Conservation (phyloP, 30 jellyfish, hydroid and myxozoan species). For the Sanderia malayensis region DNA sequence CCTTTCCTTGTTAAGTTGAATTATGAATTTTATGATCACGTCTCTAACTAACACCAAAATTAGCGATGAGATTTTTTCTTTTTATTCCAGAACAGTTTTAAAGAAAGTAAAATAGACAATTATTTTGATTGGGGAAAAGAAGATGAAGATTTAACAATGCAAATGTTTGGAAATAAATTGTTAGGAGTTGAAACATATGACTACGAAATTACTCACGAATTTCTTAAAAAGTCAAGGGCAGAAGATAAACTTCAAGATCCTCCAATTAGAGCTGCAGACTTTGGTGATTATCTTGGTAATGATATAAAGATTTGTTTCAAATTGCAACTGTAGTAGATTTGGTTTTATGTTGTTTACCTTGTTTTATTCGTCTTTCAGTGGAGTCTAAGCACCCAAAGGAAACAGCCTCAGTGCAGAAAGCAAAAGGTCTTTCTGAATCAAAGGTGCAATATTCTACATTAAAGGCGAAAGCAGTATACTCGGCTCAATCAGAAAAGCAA, state of each 20-base stretch:
- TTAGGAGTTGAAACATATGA: background rate
- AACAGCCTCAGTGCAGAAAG: too few relatives aligned
- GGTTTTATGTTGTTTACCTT: background rate
- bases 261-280: too few relatives aligned
- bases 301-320: too few relatives aligned
- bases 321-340: background rate
- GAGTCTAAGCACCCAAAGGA: too few relatives aligned
- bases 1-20: too few relatives aligned
- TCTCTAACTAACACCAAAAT: too few relatives aligned
- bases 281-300: too few relatives aligned
- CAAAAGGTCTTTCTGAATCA: too few relatives aligned
- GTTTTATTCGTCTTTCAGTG: too few relatives aligned
- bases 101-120: background rate
- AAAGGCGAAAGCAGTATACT: background rate
- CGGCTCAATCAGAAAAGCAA: background rate
- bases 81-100: too few relatives aligned
- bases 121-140: background rate
- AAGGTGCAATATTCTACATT: background rate
- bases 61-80: too few relatives aligned
- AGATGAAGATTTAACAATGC: background rate
- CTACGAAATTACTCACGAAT: background rate
- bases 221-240: background rate
- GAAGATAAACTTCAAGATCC: background rate
- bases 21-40: too few relatives aligned
- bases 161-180: background rate